Percentiles rank a stretch among this genome's conserved stretches.
Conservation (phyloP, 2,113 vertebrate genomes). For the Myrmecophaga tridactyla region DNA sequence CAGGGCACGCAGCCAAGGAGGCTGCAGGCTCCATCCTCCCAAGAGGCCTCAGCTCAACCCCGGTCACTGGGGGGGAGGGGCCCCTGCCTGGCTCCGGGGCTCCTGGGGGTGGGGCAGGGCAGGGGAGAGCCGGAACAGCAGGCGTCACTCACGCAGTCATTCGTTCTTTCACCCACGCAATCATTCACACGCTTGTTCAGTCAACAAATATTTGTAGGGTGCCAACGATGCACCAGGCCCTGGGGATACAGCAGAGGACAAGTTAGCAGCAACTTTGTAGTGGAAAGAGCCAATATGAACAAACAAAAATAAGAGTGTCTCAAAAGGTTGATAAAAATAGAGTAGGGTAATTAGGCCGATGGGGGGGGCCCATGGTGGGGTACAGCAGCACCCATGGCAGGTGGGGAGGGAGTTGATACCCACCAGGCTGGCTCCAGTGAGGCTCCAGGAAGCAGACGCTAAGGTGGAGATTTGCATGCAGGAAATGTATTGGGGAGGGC, state of each 20-base stretch:
- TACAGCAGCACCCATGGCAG: fast-evolving
- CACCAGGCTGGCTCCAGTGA: not conserved
- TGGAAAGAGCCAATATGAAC: not conserved
- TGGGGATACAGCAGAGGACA: not conserved
- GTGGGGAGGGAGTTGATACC: not conserved
- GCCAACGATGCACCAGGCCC: not conserved
- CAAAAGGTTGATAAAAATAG: not conserved
- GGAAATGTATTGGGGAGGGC: not conserved
- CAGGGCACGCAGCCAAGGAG: conserved; percentile 77
- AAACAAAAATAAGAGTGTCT: not conserved
- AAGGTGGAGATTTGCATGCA: not conserved
- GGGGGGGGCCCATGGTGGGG: not conserved
- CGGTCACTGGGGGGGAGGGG: conserved; percentile 74
- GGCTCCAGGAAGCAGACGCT: not conserved
- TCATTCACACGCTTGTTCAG: not conserved
- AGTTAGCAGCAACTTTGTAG: not conserved
- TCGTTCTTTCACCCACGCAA: not conserved
- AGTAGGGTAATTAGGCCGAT: no score
- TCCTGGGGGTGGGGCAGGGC: not conserved
- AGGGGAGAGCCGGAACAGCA: not conserved
- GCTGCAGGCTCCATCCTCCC: conserved; percentile 75
- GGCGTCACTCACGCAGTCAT: not conserved
- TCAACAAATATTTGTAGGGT: conserved; percentile 24
- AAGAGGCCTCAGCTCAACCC: conserved; percentile 70
- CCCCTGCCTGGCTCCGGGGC: not conserved